A percentile compares a stretch with the other conserved stretches of the same genome.
Evolutionary conservation across 2,113 vertebrate species (phyloP).

Genomic region (Microtus pennsylvanicus): DNA sequence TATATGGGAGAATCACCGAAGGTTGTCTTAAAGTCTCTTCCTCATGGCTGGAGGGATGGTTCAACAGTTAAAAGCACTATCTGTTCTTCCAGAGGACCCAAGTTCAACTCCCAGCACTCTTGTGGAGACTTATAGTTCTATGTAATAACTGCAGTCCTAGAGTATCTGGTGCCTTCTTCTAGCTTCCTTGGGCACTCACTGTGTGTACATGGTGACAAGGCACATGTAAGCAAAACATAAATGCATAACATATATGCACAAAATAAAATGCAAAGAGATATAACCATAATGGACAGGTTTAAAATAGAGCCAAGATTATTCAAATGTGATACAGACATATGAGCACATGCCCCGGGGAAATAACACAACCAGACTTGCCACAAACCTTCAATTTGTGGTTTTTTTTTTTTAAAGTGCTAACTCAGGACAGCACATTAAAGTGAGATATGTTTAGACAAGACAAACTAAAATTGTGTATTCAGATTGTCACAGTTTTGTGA

Average conservation of each 20-base stretch:
- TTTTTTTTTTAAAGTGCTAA: not conserved
- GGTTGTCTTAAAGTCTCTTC: constrained; percentile 4
- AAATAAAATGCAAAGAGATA: not conserved
- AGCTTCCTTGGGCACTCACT: too few relatives aligned
- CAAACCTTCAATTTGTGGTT: not conserved
- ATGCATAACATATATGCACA: not conserved
- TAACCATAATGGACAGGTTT: not conserved
- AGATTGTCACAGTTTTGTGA: not conserved
- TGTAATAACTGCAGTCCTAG: not conserved
- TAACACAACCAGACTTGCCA: not conserved
- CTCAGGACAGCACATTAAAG: not conserved
- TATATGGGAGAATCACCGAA: constrained; percentile 1
- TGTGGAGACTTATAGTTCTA: not conserved
- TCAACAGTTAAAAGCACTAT: not conserved
- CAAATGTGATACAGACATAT: not conserved
- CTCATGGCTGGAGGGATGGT: not conserved
- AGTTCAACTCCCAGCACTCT: not conserved
- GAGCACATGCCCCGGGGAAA: not conserved
- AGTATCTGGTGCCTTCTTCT: not conserved
- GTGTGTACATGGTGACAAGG: not conserved
- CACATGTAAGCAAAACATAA: not conserved
- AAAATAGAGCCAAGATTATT: not conserved
- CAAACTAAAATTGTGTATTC: not conserved
- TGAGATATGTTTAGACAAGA: not conserved
- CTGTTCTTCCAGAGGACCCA: not conserved